Evolutionary conservation across 2,113 vertebrate species (phyloP), one percentile per base, ranked within the genome.

Genomic region (Cairina moschata): DNA sequence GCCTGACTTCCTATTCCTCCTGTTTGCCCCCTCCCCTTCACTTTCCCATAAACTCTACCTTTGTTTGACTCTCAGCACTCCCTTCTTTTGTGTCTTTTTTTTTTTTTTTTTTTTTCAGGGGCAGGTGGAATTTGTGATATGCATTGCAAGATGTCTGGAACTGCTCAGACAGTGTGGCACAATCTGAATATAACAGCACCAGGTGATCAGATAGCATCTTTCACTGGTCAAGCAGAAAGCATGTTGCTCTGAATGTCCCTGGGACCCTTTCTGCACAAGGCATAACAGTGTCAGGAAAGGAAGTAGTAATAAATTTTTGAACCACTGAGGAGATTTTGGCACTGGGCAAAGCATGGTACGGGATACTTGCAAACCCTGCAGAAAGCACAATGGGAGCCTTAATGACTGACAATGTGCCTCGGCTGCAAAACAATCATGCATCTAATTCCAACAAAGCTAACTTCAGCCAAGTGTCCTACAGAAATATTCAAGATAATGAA

Each of bases 21-120:
- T 94, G 74, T 90, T 95, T 96, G 83, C 50, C 74, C 88, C 58
- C 73, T 91, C 46, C 78, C 5, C 9, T 81, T 90, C 80, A 81
- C 67, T 96, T 96, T 96, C 93, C 83, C 93, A 87, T 96, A 95
- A 90, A 89, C 72, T 93, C 94, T 96, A 90, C 91, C 93, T 96
- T 93, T 96, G 73, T 95, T 93, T 93, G 88, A 93, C 90, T 96
- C 93, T 48, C 92, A 96, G 83, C 86, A 94, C 86, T 90, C 88
- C 90, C 75, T 95, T 59, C 59, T 90, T 44, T 72, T 32, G 15
- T 38, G 34, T 26, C 48, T 14, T n/a, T 11, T 26, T 65, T 59
- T 38, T 26, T 65, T 59, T 38, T 26, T 52, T 23, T 25, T 23
- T 32, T 3, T 6, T 31, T 21, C 31, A 23, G 38, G 72, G 50